Evolutionary conservation across 2,888 invertebrate species (phyloP).

Genomic region (Euspilapteryx auroguttella): DNA sequence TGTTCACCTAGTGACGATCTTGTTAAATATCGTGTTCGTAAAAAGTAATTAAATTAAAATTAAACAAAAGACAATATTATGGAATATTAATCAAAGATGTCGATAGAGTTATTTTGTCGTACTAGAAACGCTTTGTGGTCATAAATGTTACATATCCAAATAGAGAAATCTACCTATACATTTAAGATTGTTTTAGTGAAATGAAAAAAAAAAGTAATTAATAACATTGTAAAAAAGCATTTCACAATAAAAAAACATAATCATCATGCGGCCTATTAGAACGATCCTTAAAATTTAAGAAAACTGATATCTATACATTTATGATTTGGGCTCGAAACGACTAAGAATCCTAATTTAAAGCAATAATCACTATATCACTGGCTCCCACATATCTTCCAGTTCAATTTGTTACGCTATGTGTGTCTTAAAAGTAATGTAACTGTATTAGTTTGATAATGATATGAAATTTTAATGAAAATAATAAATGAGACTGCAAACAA

Average conservation of each 20-base stretch:
- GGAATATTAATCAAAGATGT: constrained; percentile 43
- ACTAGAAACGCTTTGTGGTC: constrained; percentile 38
- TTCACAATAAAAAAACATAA: too few relatives aligned
- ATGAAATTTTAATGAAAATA: constrained; percentile 19
- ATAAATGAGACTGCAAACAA: constrained; percentile 55
- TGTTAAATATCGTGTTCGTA: constrained; percentile 34
- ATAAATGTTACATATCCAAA: constrained; percentile 30
- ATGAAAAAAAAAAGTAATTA: too few relatives aligned
- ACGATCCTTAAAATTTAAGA: too few relatives aligned
- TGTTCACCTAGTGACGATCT: constrained; percentile 34
- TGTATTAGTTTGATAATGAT: constrained; percentile 40
- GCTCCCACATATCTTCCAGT: constrained; percentile 44
- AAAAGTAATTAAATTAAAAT: constrained; percentile 42
- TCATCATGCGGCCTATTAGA: too few relatives aligned
- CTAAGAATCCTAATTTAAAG: too few relatives aligned
- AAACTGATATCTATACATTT: too few relatives aligned
- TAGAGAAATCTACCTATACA: too few relatives aligned
- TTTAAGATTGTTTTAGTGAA: too few relatives aligned
- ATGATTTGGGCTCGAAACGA: too few relatives aligned
- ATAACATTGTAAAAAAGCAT: too few relatives aligned
- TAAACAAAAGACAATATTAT: constrained; percentile 53
- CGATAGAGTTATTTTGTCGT: constrained; percentile 43
- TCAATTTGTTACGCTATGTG: constrained; percentile 49
- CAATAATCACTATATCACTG: constrained; percentile 32
- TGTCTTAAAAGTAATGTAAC: constrained; percentile 54